phyloP scores from a whole-genome alignment of 2,888 invertebrate genomes.

The Epistrophella euchroma region DNA sequence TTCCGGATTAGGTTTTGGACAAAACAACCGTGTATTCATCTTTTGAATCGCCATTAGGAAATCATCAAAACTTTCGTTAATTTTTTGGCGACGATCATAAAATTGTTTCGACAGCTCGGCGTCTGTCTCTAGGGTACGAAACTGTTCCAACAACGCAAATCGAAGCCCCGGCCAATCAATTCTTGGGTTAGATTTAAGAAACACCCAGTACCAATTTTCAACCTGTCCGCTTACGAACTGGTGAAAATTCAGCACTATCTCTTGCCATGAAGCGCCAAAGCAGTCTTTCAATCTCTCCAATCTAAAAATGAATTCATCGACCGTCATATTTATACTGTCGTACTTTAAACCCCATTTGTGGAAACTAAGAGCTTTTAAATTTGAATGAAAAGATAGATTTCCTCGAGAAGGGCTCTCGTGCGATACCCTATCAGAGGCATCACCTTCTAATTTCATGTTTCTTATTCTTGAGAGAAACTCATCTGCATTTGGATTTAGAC shows the following conservation, averaged over 20 bases:
- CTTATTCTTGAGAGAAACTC: background rate
- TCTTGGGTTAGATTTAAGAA: background rate
- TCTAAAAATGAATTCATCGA: slow-evolving; percentile 16
- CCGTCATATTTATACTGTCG: slow-evolving; percentile 3
- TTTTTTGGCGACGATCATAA: background rate
- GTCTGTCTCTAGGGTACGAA: background rate
- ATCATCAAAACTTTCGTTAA: background rate
- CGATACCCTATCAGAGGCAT: too few species aligned
- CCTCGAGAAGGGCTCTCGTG: too few species aligned
- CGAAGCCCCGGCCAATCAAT: background rate
- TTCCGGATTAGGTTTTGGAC: background rate
- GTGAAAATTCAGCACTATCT: background rate
- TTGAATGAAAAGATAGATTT: too few species aligned
- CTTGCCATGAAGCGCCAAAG: background rate
- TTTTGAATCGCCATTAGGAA: background rate
- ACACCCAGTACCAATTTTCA: background rate
- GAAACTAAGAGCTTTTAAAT: too few species aligned
- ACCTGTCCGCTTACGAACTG: background rate
- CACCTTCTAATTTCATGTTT: background rate
- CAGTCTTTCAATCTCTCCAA: background rate
- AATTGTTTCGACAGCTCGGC: background rate
- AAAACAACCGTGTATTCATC: background rate
- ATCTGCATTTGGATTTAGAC: background rate
- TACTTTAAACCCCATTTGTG: background rate
- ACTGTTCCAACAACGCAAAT: background rate